Conservation (phyloP, 30 jellyfish, hydroid and myxozoan genomes). For the Hydractinia echinata region DNA sequence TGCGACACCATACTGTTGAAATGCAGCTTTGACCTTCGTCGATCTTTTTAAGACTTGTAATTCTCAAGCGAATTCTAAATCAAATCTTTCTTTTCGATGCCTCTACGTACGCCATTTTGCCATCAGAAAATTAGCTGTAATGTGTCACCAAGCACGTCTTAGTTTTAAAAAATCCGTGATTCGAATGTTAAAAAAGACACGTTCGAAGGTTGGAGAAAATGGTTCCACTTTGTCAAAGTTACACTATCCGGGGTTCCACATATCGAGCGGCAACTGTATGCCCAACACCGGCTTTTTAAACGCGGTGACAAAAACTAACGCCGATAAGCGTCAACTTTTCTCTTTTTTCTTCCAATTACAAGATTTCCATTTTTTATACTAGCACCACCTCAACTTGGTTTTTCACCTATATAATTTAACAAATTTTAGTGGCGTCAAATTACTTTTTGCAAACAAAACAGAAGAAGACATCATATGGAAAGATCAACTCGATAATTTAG, state of each 20-base stretch:
- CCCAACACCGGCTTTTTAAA: no score
- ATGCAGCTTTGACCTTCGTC: neutral
- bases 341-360: no score
- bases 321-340: no score
- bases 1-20: slow-evolving; percentile 21
- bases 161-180: slow-evolving; percentile 11
- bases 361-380: no score
- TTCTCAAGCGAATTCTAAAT: slow-evolving; percentile 13
- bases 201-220: neutral
- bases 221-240: neutral
- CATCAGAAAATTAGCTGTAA: neutral
- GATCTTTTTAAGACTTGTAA: neutral
- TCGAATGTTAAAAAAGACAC: neutral
- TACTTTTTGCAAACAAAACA: slow-evolving; percentile 69
- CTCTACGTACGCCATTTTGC: slow-evolving; percentile 12
- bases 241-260: neutral
- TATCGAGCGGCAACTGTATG: no score
- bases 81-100: slow-evolving; percentile 12
- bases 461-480: slow-evolving; percentile 73
- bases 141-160: slow-evolving; percentile 6
- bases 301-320: no score
- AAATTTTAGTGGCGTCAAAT: slow-evolving; percentile 35
- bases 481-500: slow-evolving; percentile 48
- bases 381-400: no score
- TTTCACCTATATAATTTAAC: no score